phyloP scores from a whole-genome alignment of 35 echinoderm and acorn worm species.

The Apostichopus parvimensis region DNA sequence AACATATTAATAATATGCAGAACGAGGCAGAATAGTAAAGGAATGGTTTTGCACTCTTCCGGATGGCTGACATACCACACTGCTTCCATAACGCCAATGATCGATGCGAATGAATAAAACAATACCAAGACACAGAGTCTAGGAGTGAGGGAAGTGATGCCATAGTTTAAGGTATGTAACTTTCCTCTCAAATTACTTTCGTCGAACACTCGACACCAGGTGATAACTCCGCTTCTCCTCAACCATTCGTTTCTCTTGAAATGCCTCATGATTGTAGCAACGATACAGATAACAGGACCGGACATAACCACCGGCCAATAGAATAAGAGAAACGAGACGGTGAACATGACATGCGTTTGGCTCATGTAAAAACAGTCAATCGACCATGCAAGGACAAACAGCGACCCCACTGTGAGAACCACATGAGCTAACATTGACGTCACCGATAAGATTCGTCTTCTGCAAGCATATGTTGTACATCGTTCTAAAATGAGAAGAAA shows the following conservation, averaged over 20 bases:
- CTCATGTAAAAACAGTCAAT: background rate
- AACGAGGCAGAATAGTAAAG: too few relatives aligned
- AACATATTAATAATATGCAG: too few relatives aligned
- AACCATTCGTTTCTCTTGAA: background rate
- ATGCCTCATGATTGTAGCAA: background rate
- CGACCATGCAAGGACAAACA: background rate
- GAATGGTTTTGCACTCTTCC: too few relatives aligned
- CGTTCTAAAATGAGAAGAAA: background rate
- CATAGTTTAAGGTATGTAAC: background rate
- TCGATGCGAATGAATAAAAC: too few relatives aligned
- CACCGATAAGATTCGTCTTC: background rate
- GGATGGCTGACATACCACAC: too few relatives aligned
- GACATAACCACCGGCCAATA: slow-evolving; percentile 11
- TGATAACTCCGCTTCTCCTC: background rate
- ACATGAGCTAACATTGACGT: background rate
- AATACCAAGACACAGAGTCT: background rate
- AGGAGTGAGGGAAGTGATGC: background rate
- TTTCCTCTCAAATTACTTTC: background rate
- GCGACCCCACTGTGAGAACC: background rate
- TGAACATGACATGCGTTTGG: background rate
- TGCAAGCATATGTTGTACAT: background rate
- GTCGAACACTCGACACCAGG: background rate
- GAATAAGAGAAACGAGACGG: background rate
- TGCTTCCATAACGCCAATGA: too few relatives aligned
- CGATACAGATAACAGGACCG: background rate